Percentiles rank a stretch among this genome's conserved stretches.
Evolutionary conservation across 2,113 vertebrate species (phyloP).

Genomic region (Xenopus borealis): DNA sequence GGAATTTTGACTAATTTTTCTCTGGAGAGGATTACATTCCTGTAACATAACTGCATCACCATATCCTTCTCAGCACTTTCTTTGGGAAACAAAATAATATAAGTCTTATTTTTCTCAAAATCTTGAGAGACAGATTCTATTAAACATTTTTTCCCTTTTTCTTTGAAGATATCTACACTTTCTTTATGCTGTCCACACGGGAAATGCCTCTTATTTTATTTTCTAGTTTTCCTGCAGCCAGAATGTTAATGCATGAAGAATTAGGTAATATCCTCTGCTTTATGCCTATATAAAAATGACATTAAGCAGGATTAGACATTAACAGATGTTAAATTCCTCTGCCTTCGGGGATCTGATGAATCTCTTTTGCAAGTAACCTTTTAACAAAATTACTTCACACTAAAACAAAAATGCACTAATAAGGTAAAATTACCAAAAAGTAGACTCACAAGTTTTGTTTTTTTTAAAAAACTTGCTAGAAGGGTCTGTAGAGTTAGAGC

Average conservation of each 20-base stretch:
- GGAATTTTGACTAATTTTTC: constrained; percentile 34
- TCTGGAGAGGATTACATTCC: constrained; percentile 9
- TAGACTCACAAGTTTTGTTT: neutral
- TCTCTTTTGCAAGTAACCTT: constrained; percentile 39
- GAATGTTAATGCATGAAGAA: constrained; percentile 40
- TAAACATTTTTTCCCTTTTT: constrained; percentile 1
- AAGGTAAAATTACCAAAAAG: neutral
- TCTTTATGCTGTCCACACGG: neutral
- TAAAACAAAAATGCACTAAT: constrained; percentile 20
- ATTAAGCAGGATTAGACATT: constrained; percentile 43
- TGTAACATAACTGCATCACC: constrained; percentile 4
- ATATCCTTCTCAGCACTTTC: constrained; percentile 4
- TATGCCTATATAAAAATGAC: constrained; percentile 46
- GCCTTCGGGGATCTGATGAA: constrained; percentile 31
- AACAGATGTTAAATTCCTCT: constrained; percentile 42
- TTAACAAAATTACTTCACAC: constrained; percentile 31
- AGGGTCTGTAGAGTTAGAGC: too few species aligned
- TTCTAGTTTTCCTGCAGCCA: constrained; percentile 21
- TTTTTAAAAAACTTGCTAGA: neutral
- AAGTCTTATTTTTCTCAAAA: neutral
- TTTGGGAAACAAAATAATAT: too few species aligned
- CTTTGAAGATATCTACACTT: constrained; percentile 1
- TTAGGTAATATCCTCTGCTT: constrained; percentile 42
- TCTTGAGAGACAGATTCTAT: neutral
- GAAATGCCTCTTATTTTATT: constrained; percentile 12